phyloP scores from a whole-genome alignment of 2,113 vertebrate species.

The Dipodomys ordii region DNA sequence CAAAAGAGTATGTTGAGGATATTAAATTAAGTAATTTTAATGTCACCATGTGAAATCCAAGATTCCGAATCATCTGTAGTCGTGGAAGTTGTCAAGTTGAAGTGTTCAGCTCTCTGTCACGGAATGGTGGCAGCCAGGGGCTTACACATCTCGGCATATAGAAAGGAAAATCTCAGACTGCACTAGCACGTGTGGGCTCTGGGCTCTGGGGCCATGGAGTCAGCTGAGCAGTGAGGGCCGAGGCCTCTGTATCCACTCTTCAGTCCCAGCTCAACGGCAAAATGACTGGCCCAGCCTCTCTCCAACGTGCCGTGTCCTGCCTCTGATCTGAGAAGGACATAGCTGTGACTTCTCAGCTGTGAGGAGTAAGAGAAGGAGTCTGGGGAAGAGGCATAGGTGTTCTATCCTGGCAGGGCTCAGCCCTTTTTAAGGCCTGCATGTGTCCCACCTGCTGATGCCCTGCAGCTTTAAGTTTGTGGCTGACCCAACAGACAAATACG shows the following conservation, averaged over 20 bases:
- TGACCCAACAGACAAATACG: too few species aligned
- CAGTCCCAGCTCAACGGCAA: accelerated
- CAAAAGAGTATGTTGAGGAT: conserved; percentile 50
- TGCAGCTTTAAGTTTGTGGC: accelerated
- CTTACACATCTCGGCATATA: not conserved
- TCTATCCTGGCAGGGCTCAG: too few species aligned
- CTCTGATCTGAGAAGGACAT: not conserved
- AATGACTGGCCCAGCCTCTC: accelerated
- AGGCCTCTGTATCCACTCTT: accelerated
- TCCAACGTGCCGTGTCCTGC: accelerated
- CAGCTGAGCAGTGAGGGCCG: accelerated
- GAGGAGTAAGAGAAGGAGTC: accelerated
- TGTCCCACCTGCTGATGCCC: accelerated
- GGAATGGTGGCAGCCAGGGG: accelerated
- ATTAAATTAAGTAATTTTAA: conserved; percentile 82
- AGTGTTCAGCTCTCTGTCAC: not conserved
- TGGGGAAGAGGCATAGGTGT: not conserved
- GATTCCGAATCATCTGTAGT: conserved; percentile 69
- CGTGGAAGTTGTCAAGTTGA: conserved; percentile 39
- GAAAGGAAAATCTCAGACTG: accelerated
- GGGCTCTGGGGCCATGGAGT: too few species aligned
- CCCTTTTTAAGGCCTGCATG: too few species aligned
- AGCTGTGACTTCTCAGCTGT: accelerated
- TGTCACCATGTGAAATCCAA: conserved; percentile 58
- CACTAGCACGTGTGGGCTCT: not conserved